Evolutionary conservation across 2,888 invertebrate genomes (phyloP).

Genomic region (Orthonevra nobilis): DNA sequence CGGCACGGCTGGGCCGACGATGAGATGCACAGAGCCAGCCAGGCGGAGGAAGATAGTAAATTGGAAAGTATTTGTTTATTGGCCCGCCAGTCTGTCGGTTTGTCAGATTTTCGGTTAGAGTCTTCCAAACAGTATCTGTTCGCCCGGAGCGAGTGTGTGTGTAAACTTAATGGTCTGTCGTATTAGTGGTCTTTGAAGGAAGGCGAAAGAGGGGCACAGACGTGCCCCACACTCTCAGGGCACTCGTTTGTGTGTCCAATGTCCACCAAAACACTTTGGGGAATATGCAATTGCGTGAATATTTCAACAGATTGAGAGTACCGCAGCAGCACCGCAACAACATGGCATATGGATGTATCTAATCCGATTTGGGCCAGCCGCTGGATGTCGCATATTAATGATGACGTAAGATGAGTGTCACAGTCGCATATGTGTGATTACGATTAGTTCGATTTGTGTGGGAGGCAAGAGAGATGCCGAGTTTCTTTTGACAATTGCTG

Average conservation of each 20-base stretch:
- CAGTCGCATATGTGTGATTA: too few relatives aligned
- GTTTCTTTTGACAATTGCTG: too few relatives aligned
- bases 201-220: background rate
- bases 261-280: conserved; percentile 58
- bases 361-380: conserved; percentile 61
- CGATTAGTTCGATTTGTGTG: too few relatives aligned
- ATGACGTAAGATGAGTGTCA: conserved; percentile 57
- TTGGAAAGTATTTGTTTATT: conserved; percentile 69
- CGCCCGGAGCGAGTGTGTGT: conserved; percentile 25
- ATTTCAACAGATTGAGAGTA: conserved; percentile 55
- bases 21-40: background rate
- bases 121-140: background rate
- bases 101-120: conserved; percentile 33
- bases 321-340: conserved; percentile 43
- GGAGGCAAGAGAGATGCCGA: too few relatives aligned
- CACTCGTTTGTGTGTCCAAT: background rate
- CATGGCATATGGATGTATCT: conserved; percentile 56
- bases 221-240: background rate
- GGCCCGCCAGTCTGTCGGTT: conserved; percentile 64
- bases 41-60: conserved; percentile 59
- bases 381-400: conserved; percentile 60
- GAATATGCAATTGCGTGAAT: conserved; percentile 64
- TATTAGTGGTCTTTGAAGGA: conserved; percentile 42
- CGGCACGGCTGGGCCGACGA: conserved; percentile 4
- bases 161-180: conserved; percentile 17